Percentiles rank a stretch among this genome's conserved stretches.
Conservation (phyloP, 2,888 invertebrate species). For the Portevinia maculata region DNA sequence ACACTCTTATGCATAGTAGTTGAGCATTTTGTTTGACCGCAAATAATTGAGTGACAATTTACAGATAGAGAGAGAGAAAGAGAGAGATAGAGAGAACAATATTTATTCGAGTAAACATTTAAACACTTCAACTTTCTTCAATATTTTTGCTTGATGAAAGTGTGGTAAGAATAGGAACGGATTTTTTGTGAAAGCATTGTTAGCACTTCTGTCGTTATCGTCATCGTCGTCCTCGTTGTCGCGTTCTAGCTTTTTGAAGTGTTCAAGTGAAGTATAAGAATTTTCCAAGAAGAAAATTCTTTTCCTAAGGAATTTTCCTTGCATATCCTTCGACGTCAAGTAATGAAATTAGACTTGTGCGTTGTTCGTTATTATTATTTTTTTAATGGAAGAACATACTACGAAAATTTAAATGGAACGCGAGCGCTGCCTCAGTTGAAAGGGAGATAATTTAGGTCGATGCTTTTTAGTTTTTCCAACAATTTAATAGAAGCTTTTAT, state of each 20-base stretch:
- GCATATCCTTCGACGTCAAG: constrained; percentile 51
- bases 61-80: too few relatives aligned
- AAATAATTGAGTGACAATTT: constrained; percentile 6
- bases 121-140: constrained; percentile 27
- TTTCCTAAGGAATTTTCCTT: constrained; percentile 29
- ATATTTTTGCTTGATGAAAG: constrained; percentile 14
- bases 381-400: constrained; percentile 2
- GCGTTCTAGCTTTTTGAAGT: constrained; percentile 25
- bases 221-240: constrained; percentile 9
- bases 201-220: constrained; percentile 31
- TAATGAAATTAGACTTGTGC: constrained; percentile 58
- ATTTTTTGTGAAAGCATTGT: constrained; percentile 38
- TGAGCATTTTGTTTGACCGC: constrained; percentile 22
- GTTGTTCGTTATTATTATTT: not conserved
- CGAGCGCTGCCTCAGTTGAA: constrained; percentile 24
- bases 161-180: constrained; percentile 23
- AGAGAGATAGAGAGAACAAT: too few relatives aligned
- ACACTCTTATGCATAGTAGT: not conserved
- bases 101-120: constrained; percentile 19
- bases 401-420: constrained; percentile 45
- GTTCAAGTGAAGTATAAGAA: constrained; percentile 26
- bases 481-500: constrained; percentile 9
- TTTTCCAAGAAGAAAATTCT: constrained; percentile 37
- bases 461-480: constrained; percentile 23
- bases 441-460: constrained; percentile 42